A percentile compares a stretch with the other conserved stretches of the same genome.
phyloP scores from a whole-genome alignment of 2,888 invertebrate genomes.

The Shargacucullia verbasci region DNA sequence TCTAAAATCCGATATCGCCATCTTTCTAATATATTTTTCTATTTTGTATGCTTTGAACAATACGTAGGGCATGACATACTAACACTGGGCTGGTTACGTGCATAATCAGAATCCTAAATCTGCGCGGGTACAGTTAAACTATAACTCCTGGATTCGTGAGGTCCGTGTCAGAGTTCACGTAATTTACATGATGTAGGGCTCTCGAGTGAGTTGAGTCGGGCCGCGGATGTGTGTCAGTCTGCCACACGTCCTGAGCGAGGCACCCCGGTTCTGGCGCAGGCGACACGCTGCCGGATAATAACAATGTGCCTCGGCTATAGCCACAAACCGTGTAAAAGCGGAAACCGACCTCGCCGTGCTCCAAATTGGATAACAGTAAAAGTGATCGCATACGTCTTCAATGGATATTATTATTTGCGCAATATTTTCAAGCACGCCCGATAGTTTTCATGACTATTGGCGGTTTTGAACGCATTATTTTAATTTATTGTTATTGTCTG shows the following conservation, averaged over 20 bases:
- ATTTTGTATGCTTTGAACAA: constrained; percentile 19
- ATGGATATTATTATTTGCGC: constrained; percentile 75
- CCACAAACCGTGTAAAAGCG: constrained; percentile 88
- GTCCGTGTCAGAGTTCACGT: constrained; percentile 35
- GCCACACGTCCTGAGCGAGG: constrained; percentile 73
- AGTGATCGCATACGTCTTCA: constrained; percentile 86
- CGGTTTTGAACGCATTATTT: constrained; percentile 72
- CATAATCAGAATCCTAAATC: constrained; percentile 50
- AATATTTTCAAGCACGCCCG: constrained; percentile 61
- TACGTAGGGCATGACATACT: constrained; percentile 29
- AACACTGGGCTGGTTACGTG: constrained; percentile 46
- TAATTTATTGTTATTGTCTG: constrained; percentile 70
- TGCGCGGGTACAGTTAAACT: constrained; percentile 45
- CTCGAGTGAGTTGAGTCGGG: constrained; percentile 17
- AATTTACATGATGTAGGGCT: constrained; percentile 47
- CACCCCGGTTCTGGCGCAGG: constrained; percentile 72
- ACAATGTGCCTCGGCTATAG: constrained; percentile 77
- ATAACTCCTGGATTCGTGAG: constrained; percentile 53
- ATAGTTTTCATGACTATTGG: constrained; percentile 78
- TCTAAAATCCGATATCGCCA: constrained; percentile 8
- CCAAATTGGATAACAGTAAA: constrained; percentile 89
- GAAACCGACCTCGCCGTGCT: constrained; percentile 84
- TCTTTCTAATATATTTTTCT: constrained; percentile 13
- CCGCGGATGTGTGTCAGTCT: constrained; percentile 79
- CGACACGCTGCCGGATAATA: constrained; percentile 79